These are phyloP conservation scores for Plestiodon gilberti DNA, from an alignment of 2,113 vertebrate species.

Conservation along the genomic window DNA sequence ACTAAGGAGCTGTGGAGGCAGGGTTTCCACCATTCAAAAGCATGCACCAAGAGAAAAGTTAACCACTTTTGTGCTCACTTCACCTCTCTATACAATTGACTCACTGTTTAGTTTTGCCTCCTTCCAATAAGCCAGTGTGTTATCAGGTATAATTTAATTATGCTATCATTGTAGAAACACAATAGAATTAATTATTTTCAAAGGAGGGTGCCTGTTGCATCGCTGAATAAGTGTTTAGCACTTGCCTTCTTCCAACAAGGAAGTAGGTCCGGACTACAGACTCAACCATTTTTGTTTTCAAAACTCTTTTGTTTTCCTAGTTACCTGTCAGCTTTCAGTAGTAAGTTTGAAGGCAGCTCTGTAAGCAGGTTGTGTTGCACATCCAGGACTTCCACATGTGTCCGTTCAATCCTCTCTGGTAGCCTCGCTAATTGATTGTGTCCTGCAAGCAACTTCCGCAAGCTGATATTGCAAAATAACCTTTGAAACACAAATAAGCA, in stretches of 20 bases:
- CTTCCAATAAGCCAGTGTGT: too few species aligned
- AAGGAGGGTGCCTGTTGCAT: background rate
- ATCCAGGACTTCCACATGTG: conserved; percentile 90
- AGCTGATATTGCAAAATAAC: conserved; percentile 88
- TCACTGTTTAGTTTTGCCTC: too few species aligned
- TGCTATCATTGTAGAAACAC: too few species aligned
- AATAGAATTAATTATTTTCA: background rate
- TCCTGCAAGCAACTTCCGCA: conserved; percentile 92
- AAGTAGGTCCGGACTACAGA: background rate
- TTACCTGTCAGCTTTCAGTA: conserved; percentile 94
- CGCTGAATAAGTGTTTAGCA: background rate
- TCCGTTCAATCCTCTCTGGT: conserved; percentile 89
- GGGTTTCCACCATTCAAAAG: too few species aligned
- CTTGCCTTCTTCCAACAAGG: background rate
- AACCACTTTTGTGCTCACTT: background rate
- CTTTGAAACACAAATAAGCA: conserved; percentile 64
- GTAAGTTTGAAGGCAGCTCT: conserved; percentile 91
- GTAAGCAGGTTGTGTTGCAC: conserved; percentile 94
- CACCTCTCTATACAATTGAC: too few species aligned
- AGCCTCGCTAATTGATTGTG: conserved; percentile 89
- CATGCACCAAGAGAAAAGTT: too few species aligned
- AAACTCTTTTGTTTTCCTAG: background rate
- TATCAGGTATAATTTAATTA: too few species aligned
- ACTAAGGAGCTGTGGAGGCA: background rate
- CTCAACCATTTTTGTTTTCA: background rate